Percentiles rank a stretch among this genome's conserved stretches.
phyloP scores from a whole-genome alignment of 2,888 invertebrate genomes.

The Microctonus brassicae region DNA sequence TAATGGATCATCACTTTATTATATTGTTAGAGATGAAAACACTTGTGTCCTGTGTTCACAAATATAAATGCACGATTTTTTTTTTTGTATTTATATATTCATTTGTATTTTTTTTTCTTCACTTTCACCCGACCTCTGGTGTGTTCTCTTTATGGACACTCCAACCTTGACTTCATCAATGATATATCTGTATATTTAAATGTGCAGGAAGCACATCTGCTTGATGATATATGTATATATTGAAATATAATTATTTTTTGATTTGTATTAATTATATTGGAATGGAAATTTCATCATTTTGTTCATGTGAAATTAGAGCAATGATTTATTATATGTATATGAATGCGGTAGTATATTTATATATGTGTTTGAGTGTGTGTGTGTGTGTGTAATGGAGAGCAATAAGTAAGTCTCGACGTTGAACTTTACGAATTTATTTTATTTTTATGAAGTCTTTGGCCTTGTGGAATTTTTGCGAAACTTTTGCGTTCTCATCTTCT shows the following conservation, averaged over 20 bases:
- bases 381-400: no score
- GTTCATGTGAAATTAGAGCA: neutral
- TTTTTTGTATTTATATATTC: neutral
- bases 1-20: constrained; percentile 14
- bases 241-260: no score
- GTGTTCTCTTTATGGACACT: constrained; percentile 1
- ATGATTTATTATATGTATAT: neutral
- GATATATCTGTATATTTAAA: neutral
- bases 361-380: no score
- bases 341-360: no score
- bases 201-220: neutral
- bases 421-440: neutral
- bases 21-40: neutral
- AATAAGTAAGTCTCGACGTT: neutral
- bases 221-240: neutral
- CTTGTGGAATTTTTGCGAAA: neutral
- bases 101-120: neutral
- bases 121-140: neutral
- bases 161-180: constrained; percentile 21
- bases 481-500: neutral
- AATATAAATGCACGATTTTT: neutral
- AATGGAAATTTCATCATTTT: neutral
- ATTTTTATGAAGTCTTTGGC: neutral
- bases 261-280: no score
- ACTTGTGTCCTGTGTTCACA: neutral